These are phyloP conservation scores for Ctenopoma multispine DNA, from an alignment of 2,797 vertebrate genomes.

Conservation along the genomic window DNA sequence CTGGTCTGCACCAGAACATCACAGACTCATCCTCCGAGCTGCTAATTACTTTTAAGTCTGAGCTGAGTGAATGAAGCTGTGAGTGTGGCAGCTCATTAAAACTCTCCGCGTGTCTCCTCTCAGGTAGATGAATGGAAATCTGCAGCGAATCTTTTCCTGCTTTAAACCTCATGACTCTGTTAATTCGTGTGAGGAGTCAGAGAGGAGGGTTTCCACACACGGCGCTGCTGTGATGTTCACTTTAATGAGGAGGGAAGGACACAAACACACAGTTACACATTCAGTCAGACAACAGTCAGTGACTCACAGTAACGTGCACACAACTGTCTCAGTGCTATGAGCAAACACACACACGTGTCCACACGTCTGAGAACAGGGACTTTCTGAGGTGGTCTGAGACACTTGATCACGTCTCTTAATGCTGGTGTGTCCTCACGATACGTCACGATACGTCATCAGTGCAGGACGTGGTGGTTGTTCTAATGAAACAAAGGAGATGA, in stretches of 20 bases:
- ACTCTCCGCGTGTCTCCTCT: neutral
- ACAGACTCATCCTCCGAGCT: neutral
- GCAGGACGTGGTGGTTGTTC: too few species aligned
- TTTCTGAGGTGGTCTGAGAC: too few species aligned
- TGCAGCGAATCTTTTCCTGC: neutral
- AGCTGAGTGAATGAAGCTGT: conserved; percentile 13
- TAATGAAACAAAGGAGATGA: too few species aligned
- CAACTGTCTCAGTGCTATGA: too few species aligned
- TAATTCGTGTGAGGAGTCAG: neutral
- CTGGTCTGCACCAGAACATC: neutral
- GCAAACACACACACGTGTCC: too few species aligned
- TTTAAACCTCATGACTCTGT: neutral
- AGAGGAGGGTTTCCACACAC: neutral
- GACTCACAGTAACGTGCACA: neutral
- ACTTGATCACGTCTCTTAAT: too few species aligned
- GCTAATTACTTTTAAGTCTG: neutral
- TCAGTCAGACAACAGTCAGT: too few species aligned
- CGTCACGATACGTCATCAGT: too few species aligned
- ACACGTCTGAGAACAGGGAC: too few species aligned
- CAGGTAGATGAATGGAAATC: neutral
- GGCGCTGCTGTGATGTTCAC: neutral
- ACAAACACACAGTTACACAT: too few species aligned
- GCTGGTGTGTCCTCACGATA: too few species aligned
- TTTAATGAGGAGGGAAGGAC: conserved; percentile 25
- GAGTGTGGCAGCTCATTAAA: conserved; percentile 49